These are phyloP conservation scores for Chrosomus eos DNA, from an alignment of 2,797 vertebrate species.

Conservation along the genomic window DNA sequence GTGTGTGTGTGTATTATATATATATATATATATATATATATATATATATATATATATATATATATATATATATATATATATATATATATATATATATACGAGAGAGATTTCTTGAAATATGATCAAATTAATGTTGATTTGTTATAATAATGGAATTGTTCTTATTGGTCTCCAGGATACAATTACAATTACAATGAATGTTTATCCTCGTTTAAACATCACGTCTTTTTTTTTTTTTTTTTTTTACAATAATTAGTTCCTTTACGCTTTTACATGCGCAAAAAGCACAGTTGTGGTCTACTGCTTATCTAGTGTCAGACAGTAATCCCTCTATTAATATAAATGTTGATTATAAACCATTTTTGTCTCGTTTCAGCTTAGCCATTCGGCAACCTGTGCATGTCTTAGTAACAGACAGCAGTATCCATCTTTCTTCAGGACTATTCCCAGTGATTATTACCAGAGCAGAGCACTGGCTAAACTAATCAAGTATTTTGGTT, in stretches of 20 bases:
- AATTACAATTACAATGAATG: background rate
- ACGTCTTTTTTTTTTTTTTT: too few species aligned
- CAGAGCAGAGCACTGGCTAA: conserved; percentile 80
- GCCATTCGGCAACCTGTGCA: conserved; percentile 82
- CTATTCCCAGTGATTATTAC: conserved; percentile 80
- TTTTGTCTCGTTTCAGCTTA: conserved; percentile 72
- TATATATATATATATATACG: too few species aligned
- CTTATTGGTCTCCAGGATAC: background rate
- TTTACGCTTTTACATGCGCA: background rate
- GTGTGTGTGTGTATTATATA: background rate
- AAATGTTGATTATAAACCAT: background rate
- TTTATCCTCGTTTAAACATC: background rate
- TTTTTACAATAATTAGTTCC: background rate
- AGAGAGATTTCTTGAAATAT: background rate
- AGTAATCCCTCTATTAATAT: background rate
- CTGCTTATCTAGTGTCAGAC: background rate
- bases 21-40: too few species aligned
- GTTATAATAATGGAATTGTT: background rate
- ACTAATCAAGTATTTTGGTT: conserved; percentile 80
- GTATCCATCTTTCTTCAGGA: conserved; percentile 81
- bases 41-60: too few species aligned
- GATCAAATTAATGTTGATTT: background rate
- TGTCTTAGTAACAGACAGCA: conserved; percentile 80
- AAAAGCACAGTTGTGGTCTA: background rate
- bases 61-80: too few species aligned